A percentile compares a stretch with the other conserved stretches of the same genome.
phyloP scores from a whole-genome alignment of 1,140 invertebrate species.

The Pogonognathellus flavescens region DNA sequence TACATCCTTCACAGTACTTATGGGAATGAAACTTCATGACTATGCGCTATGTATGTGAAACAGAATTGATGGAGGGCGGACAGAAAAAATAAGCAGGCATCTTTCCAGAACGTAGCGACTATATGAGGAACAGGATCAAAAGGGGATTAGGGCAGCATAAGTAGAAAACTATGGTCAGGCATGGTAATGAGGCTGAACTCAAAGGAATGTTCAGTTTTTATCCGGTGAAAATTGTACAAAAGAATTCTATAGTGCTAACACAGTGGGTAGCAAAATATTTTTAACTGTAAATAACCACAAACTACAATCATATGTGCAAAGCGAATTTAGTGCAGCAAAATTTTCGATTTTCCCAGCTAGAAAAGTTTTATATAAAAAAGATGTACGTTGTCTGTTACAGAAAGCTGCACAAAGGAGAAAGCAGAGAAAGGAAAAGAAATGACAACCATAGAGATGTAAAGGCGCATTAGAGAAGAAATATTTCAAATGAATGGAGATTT shows the following conservation, averaged over 20 bases:
- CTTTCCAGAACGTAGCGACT: too few species aligned
- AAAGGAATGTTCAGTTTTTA: not conserved
- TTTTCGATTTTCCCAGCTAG: too few species aligned
- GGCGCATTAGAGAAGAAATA: too few species aligned
- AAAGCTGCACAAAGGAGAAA: not conserved
- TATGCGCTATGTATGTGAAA: not conserved
- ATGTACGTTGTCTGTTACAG: not conserved
- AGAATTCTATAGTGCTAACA: too few species aligned
- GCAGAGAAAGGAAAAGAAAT: not conserved
- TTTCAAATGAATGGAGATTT: not conserved
- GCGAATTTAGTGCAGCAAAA: too few species aligned
- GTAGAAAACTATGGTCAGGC: slow-evolving; percentile 14
- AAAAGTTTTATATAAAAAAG: too few species aligned
- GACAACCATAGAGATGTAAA: too few species aligned
- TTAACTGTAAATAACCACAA: too few species aligned
- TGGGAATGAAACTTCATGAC: not conserved
- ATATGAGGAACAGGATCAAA: slow-evolving; percentile 31
- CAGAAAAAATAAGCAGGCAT: not conserved
- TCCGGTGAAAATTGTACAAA: too few species aligned
- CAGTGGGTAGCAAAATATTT: too few species aligned
- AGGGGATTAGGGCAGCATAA: slow-evolving; percentile 12
- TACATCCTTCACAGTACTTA: not conserved
- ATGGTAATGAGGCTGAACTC: slow-evolving; percentile 8
- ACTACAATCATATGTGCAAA: too few species aligned
- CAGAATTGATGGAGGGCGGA: not conserved